Percentiles rank a stretch among this genome's conserved stretches.
Evolutionary conservation across 2,888 invertebrate species (phyloP).

Genomic region (Tiphia femorata): DNA sequence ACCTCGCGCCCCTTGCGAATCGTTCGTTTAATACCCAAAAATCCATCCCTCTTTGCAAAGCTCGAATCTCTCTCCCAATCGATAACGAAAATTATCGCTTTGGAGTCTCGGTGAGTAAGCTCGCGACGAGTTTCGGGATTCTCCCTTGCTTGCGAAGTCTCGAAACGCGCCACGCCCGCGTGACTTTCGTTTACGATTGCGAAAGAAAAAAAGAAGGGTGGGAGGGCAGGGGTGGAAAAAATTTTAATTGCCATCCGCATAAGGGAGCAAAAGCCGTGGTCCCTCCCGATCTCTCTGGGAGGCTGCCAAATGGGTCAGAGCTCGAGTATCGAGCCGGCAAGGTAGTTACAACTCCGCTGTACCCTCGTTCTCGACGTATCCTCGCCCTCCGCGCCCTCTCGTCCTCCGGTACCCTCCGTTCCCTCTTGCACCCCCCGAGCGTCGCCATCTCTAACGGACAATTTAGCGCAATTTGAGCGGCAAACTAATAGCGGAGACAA

Average conservation of each 20-base stretch:
- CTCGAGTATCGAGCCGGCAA: conserved; percentile 48
- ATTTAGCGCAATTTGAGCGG: conserved; percentile 3
- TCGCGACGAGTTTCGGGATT: too few species aligned
- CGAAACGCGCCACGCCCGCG: too few species aligned
- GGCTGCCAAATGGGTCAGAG: conserved; percentile 66
- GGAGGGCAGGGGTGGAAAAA: neutral
- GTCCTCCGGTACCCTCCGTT: conserved; percentile 12
- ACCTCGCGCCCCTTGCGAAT: too few species aligned
- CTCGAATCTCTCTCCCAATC: too few species aligned
- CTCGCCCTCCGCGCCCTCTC: conserved; percentile 20
- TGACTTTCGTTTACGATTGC: too few species aligned
- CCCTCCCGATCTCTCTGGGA: conserved; percentile 57
- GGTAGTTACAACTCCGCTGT: conserved; percentile 31
- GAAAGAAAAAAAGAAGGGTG: conserved; percentile 16
- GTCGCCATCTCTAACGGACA: neutral
- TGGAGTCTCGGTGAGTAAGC: too few species aligned
- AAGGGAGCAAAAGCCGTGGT: too few species aligned
- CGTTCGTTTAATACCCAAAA: too few species aligned
- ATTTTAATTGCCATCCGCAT: conserved; percentile 16
- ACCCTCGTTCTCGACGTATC: conserved; percentile 14
- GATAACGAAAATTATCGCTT: too few species aligned
- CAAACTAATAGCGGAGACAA: too few species aligned
- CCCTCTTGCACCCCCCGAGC: neutral
- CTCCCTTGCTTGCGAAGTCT: too few species aligned
- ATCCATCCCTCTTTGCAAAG: too few species aligned